These are phyloP conservation scores for Potamilus streckersoni DNA, from an alignment of 1,140 invertebrate genomes.

Conservation along the genomic window DNA sequence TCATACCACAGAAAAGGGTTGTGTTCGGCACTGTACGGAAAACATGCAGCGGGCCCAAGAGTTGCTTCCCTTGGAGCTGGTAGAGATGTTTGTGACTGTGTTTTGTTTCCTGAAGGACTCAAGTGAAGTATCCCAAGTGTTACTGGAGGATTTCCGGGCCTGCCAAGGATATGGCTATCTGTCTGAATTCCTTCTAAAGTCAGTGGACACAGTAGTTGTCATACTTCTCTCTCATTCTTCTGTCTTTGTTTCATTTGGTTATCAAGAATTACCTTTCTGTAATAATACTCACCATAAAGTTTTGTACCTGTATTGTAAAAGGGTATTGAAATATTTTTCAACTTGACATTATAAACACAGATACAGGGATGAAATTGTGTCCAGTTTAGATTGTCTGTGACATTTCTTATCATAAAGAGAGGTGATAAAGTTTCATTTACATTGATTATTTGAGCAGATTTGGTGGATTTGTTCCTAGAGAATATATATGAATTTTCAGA, in stretches of 20 bases:
- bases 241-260: not conserved
- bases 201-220: not conserved
- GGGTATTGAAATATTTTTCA: too few species aligned
- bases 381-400: not conserved
- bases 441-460: not conserved
- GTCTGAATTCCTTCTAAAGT: slow-evolving; percentile 95
- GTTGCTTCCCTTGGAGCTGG: slow-evolving; percentile 92
- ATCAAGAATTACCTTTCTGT: too few species aligned
- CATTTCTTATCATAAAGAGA: not conserved
- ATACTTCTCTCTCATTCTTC: not conserved
- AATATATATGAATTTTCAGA: slow-evolving; percentile 32
- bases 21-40: slow-evolving; percentile 93
- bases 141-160: slow-evolving; percentile 95
- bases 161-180: slow-evolving; percentile 96
- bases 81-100: slow-evolving; percentile 98
- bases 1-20: slow-evolving; percentile 86
- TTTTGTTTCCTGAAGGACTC: slow-evolving; percentile 99
- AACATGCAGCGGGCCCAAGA: slow-evolving; percentile 94
- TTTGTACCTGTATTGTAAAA: too few species aligned
- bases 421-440: too few species aligned
- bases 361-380: not conserved
- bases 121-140: slow-evolving; percentile 93
- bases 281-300: too few species aligned
- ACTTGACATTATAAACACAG: not conserved
- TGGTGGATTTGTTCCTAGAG: not conserved